A percentile compares a stretch with the other conserved stretches of the same genome.
These are phyloP conservation scores for Horisme vitalbata DNA, from an alignment of 2,888 invertebrate genomes.

Conservation along the genomic window DNA sequence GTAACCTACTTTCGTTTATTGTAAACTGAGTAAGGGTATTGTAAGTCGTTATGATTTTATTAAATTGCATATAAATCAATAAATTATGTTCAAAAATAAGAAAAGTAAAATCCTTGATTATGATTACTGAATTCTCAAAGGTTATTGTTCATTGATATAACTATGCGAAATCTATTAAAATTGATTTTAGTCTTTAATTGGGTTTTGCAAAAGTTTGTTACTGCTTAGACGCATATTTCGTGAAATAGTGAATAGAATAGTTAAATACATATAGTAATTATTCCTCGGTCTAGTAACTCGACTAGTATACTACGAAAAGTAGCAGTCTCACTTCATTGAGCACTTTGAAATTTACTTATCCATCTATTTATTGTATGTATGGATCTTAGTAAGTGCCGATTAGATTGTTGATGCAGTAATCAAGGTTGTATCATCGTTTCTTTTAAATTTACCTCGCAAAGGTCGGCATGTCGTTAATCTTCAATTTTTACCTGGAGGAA, in stretches of 20 bases:
- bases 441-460: constrained; percentile 5
- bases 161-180: background rate
- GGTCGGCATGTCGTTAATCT: constrained; percentile 7
- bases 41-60: constrained; percentile 10
- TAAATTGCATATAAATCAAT: constrained; percentile 18
- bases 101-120: constrained; percentile 10
- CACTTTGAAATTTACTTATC: constrained; percentile 8
- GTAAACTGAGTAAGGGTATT: constrained; percentile 36
- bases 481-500: constrained; percentile 13
- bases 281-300: constrained; percentile 33
- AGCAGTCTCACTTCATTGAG: constrained; percentile 22
- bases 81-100: constrained; percentile 6
- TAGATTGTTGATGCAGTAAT: constrained; percentile 19
- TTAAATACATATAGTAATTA: constrained; percentile 21
- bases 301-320: constrained; percentile 23
- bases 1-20: constrained; percentile 60
- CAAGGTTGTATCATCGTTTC: constrained; percentile 16
- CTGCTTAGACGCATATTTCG: constrained; percentile 2
- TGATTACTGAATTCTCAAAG: constrained; percentile 3
- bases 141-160: constrained; percentile 5
- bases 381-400: constrained; percentile 19
- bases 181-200: background rate
- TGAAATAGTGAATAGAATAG: no score
- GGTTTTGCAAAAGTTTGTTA: background rate
- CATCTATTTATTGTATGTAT: constrained; percentile 22